Base-by-base conservation (phyloP, 2,113 vertebrate species). In the Eubucco bourcierii region DNA sequence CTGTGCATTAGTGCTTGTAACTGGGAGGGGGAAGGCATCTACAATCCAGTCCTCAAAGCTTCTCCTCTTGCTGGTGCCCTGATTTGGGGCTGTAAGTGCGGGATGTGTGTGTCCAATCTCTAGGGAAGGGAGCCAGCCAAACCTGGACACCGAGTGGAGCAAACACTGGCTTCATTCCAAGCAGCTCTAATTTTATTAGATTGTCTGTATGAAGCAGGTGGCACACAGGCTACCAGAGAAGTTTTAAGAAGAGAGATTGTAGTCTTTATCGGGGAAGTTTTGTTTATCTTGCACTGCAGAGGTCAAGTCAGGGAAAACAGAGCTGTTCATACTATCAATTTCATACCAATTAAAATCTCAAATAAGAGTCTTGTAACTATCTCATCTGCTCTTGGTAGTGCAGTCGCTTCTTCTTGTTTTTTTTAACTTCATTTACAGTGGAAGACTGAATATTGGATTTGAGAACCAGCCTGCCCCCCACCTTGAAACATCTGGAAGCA, bases 61-160 rank as follows among this genome's bases (percentile, higher is more conserved):
- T 1, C 3, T 53, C 9, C 24, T 66, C 19, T 9, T 47, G 56
- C 53, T 37, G 47, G 24, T 63, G 41, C 52, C 87, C 65, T 92
- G 50, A 56, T 81, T 80, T 52, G 0, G 1, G 34, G 33, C 46
- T 44, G 34, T 52, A 37, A 31, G 28, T 0, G 0, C 5, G 10
- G 15, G 15, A 9, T 16, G 29, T 50, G 6, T 39, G 33, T 87
- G 44, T 60, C 66, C n/a, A 29, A 3, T 19, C 28, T 37, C 41
- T 2, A 10, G 29, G 53, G 33, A 39, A 80, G n/a, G 50, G 28
- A 77, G 31, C 24, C 6, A 6, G 50, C 58, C 85, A 53, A 65
- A 37, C 71, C 84, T 93, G 73, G 23, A 72, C 68, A 27, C n/a
- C 85, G 64, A 89, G 65, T 21, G 17, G 73, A 88, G 31, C 6